phyloP scores from a whole-genome alignment of 2,888 invertebrate genomes.

The Hirtodrosophila confusa region DNA sequence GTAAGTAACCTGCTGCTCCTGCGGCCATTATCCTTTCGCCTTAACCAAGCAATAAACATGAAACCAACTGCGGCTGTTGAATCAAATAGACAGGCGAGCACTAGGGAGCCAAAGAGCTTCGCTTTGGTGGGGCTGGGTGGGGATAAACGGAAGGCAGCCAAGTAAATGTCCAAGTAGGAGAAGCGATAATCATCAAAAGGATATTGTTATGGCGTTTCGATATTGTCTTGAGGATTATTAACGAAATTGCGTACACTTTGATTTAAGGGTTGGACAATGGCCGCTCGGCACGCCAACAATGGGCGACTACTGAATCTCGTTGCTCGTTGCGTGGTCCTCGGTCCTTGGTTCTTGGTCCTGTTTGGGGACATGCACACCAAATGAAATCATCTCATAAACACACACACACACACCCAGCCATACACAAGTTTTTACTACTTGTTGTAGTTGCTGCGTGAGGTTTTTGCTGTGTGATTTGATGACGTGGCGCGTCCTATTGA shows the following conservation, averaged over 20 bases:
- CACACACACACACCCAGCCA: slow-evolving; percentile 14
- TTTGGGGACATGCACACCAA: slow-evolving; percentile 50
- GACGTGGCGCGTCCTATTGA: slow-evolving; percentile 61
- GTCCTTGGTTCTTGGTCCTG: slow-evolving; percentile 15
- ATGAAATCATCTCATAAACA: slow-evolving; percentile 70
- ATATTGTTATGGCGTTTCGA: slow-evolving; percentile 83
- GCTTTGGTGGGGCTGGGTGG: not conserved
- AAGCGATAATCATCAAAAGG: slow-evolving; percentile 83
- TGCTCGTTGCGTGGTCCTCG: not conserved
- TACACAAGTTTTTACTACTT: slow-evolving; percentile 65
- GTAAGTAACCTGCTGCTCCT: slow-evolving; percentile 51
- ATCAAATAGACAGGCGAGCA: slow-evolving; percentile 54
- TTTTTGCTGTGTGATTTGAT: slow-evolving; percentile 72
- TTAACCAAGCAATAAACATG: slow-evolving; percentile 80
- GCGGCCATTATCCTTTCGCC: slow-evolving; percentile 71
- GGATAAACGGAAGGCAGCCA: not conserved
- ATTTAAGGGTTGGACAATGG: slow-evolving; percentile 83
- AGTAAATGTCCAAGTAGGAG: slow-evolving; percentile 46
- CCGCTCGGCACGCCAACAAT: slow-evolving; percentile 65
- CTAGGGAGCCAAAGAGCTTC: slow-evolving; percentile 8
- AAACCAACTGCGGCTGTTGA: slow-evolving; percentile 74
- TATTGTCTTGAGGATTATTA: slow-evolving; percentile 84
- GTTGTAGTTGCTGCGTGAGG: slow-evolving; percentile 67
- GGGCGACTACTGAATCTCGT: slow-evolving; percentile 28
- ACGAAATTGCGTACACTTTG: slow-evolving; percentile 83